These are phyloP conservation scores for Thera britannica DNA, from an alignment of 2,888 invertebrate genomes.

Conservation along the genomic window DNA sequence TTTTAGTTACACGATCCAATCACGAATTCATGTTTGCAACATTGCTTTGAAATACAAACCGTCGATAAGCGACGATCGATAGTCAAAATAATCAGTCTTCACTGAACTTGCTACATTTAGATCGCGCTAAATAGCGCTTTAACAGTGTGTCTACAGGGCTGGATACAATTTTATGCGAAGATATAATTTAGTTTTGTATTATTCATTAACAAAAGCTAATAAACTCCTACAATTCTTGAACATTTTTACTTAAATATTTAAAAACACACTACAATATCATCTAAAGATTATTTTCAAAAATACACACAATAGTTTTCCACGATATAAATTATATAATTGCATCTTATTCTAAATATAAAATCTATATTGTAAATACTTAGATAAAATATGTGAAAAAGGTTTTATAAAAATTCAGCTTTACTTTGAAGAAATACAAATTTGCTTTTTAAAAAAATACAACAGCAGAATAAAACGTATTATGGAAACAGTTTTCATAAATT, in stretches of 20 bases:
- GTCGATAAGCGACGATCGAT: background rate
- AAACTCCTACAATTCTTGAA: constrained; percentile 20
- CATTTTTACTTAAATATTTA: constrained; percentile 28
- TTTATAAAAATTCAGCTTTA: constrained; percentile 34
- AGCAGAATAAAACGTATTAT: constrained; percentile 23
- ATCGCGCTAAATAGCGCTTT: background rate
- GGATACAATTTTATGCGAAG: background rate
- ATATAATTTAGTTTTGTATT: constrained; percentile 5
- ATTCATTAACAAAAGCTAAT: constrained; percentile 18
- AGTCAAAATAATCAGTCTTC: background rate
- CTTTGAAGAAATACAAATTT: constrained; percentile 31
- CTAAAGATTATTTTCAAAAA: constrained; percentile 40
- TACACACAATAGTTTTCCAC: constrained; percentile 35
- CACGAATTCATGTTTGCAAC: background rate
- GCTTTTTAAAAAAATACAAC: constrained; percentile 27
- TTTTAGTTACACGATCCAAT: too few species aligned
- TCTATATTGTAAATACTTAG: constrained; percentile 39
- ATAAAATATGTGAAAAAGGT: constrained; percentile 42
- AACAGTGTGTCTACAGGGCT: background rate
- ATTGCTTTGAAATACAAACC: background rate
- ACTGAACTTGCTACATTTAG: background rate
- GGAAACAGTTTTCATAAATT: constrained; percentile 24
- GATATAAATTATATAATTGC: constrained; percentile 35
- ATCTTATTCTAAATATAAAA: constrained; percentile 40
- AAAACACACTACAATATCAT: constrained; percentile 31